Evolutionary conservation across 2,888 invertebrate species (phyloP).

Genomic region (Heliothis peltigera): DNA sequence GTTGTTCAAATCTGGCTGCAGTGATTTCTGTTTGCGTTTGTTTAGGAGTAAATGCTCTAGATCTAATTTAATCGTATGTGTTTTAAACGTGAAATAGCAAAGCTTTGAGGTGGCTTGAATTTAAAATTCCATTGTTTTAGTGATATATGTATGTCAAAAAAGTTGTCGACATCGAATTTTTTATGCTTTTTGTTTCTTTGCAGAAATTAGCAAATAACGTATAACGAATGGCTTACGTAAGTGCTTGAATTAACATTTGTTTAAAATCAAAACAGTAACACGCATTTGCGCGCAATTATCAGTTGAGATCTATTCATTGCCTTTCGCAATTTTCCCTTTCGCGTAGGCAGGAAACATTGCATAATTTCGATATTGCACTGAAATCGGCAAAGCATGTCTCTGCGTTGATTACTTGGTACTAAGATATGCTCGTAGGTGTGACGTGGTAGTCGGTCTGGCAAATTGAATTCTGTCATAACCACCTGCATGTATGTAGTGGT

Average conservation of each 20-base stretch:
- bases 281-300: constrained; percentile 31
- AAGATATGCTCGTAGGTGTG: constrained; percentile 40
- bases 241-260: constrained; percentile 12
- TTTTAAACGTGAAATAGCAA: background rate
- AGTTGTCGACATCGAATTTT: background rate
- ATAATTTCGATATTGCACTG: constrained; percentile 37
- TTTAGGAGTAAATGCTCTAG: constrained; percentile 1
- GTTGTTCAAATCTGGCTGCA: constrained; percentile 12
- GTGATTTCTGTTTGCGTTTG: constrained; percentile 20
- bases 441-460: constrained; percentile 41
- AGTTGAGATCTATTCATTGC: constrained; percentile 42
- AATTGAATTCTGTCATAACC: constrained; percentile 57
- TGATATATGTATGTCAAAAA: background rate
- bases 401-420: constrained; percentile 47
- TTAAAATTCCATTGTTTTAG: background rate
- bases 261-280: constrained; percentile 15
- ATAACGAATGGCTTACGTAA: background rate
- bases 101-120: background rate
- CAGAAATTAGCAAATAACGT: background rate
- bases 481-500: constrained; percentile 27
- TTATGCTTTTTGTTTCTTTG: background rate
- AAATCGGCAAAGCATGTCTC: constrained; percentile 37
- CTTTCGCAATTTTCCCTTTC: constrained; percentile 48
- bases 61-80: background rate
- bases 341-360: constrained; percentile 42